A percentile compares a stretch with the other conserved stretches of the same genome.
Evolutionary conservation across 2,797 vertebrate species (phyloP).

Genomic region (Tympanoctomys barrerae): DNA sequence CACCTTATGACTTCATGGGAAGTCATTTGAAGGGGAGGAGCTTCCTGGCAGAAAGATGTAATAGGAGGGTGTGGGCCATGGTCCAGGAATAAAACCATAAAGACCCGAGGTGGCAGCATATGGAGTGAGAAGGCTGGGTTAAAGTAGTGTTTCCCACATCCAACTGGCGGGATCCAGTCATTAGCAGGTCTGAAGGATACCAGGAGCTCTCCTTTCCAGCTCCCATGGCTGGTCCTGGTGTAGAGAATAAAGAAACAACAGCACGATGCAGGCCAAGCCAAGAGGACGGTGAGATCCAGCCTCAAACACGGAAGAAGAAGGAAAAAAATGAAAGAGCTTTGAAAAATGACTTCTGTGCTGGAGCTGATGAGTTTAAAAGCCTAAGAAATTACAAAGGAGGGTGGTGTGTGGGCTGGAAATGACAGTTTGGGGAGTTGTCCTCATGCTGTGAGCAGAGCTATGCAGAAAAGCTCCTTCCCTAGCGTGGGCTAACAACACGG

Average conservation of each 20-base stretch:
- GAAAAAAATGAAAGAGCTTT: neutral
- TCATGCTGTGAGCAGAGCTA: neutral
- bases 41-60: neutral
- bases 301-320: neutral
- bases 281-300: neutral
- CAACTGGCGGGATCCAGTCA: neutral
- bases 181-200: neutral
- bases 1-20: neutral
- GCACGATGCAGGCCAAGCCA: neutral
- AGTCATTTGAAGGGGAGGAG: neutral
- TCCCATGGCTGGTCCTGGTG: neutral
- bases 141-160: neutral
- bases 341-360: neutral
- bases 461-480: neutral
- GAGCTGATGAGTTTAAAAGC: neutral
- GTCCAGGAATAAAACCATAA: neutral
- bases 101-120: no score
- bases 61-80: neutral
- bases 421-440: neutral
- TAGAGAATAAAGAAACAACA: neutral
- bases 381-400: neutral
- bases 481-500: neutral
- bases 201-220: neutral
- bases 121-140: neutral
- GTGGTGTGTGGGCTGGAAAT: neutral